A percentile compares a stretch with the other conserved stretches of the same genome.
Conservation (phyloP, 2,797 vertebrate genomes). For the Manis pentadactyla region DNA sequence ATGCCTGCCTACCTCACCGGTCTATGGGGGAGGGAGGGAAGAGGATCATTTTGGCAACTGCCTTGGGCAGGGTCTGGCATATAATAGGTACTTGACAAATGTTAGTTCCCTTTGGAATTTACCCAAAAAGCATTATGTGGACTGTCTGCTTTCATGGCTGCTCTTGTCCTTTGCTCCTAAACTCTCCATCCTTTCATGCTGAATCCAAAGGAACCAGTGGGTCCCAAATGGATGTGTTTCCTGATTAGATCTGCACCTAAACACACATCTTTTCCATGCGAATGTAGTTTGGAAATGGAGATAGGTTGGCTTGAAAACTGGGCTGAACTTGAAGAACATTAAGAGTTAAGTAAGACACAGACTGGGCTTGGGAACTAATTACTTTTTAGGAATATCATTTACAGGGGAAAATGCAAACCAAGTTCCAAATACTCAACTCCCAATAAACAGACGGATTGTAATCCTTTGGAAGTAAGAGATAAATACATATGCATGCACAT, state of each 20-base stretch:
- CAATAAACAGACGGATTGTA: neutral
- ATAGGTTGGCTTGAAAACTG: neutral
- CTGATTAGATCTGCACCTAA: neutral
- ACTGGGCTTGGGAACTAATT: neutral
- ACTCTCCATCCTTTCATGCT: neutral
- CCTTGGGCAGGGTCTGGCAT: neutral
- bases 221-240: neutral
- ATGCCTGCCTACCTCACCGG: neutral
- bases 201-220: neutral
- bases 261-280: neutral
- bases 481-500: neutral
- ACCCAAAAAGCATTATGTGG: neutral
- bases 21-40: neutral
- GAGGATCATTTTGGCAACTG: neutral
- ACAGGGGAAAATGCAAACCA: neutral
- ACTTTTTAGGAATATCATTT: conserved; percentile 14
- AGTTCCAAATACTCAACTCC: neutral
- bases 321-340: neutral
- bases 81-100: neutral
- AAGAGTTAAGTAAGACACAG: neutral
- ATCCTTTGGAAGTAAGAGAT: neutral
- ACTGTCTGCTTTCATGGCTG: neutral
- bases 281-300: neutral
- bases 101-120: neutral
- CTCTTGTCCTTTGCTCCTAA: neutral